Percentiles rank a stretch among this genome's conserved stretches.
Conservation (phyloP, 2,888 invertebrate species). For the Sicus ferrugineus region DNA sequence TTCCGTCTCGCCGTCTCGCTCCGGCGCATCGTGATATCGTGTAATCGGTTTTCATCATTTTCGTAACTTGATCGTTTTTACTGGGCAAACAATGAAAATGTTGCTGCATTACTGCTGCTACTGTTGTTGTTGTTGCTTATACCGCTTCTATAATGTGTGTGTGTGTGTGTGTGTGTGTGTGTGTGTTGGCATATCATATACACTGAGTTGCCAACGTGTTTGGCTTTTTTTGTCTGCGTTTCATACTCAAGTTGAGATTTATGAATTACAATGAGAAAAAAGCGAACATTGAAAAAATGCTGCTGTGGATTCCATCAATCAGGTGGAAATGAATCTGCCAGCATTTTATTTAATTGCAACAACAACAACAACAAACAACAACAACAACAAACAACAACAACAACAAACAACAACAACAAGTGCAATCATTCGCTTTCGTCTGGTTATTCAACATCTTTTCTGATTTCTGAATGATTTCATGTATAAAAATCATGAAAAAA, state of each 20-base stretch:
- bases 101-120: neutral
- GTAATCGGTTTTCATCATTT: constrained; percentile 11
- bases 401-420: too few species aligned
- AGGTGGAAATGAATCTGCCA: neutral
- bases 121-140: neutral
- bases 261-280: neutral
- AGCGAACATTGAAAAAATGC: neutral
- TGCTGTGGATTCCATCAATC: neutral
- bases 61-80: constrained; percentile 2
- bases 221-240: neutral
- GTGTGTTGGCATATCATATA: neutral
- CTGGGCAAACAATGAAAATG: neutral
- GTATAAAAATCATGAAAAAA: neutral
- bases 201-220: neutral
- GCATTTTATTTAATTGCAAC: neutral
- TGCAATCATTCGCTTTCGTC: too few species aligned
- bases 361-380: neutral
- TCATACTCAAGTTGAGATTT: too few species aligned
- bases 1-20: neutral
- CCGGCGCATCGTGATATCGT: neutral
- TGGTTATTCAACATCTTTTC: neutral
- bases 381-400: too few species aligned
- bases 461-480: neutral
- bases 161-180: too few species aligned
- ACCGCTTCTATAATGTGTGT: too few species aligned